Base-by-base conservation (phyloP, 2,797 vertebrate genomes). In the Apogon hyalosoma region DNA sequence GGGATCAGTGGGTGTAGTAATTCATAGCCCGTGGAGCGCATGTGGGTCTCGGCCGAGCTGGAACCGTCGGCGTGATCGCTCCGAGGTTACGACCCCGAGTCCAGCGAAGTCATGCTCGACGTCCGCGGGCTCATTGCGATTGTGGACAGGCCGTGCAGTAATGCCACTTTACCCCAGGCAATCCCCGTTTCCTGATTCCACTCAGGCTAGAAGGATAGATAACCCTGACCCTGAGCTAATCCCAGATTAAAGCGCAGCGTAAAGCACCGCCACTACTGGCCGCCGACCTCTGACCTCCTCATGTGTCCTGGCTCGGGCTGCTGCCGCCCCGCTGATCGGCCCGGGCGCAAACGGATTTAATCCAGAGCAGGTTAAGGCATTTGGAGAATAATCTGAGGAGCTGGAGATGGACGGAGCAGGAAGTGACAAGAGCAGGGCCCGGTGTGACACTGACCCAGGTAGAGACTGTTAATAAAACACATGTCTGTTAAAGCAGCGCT, bases 171-270 rank as follows among this genome's bases (percentile, higher is more conserved):
- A 88, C 81, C 64, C 48, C 54, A 82, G 77, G 80, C 83, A 88
- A 91, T 92, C 88, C 83, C 81, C 83, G 77, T 86, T 91, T 92
- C 78, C 89, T 91, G 86, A 93, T 90, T 92, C 88, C 58, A 50
- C 85, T 90, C 83, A 86, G 87, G 77, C 70, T 53, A 24, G 70
- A n/a, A 74, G 80, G 73, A 78, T 82, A 88, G 88, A 90, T 92
- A 92, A 92, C 90, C 81, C 90, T 90, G 87, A 91, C 87, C 92
- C 86, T 64, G 67, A 88, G 82, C 67, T 94, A 93, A 94, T 93
- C 88, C 89, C 77, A 83, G 90, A 92, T 93, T 94, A 92, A 89
- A 90, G 77, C 84, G 74, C 80, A 86, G 79, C 85, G 85, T 78
- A 84, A 87, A 89, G 85, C 76, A 24, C 59, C 65, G 71, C 85